Evolutionary conservation across 2,113 vertebrate species (phyloP).

Genomic region (Channa argus): DNA sequence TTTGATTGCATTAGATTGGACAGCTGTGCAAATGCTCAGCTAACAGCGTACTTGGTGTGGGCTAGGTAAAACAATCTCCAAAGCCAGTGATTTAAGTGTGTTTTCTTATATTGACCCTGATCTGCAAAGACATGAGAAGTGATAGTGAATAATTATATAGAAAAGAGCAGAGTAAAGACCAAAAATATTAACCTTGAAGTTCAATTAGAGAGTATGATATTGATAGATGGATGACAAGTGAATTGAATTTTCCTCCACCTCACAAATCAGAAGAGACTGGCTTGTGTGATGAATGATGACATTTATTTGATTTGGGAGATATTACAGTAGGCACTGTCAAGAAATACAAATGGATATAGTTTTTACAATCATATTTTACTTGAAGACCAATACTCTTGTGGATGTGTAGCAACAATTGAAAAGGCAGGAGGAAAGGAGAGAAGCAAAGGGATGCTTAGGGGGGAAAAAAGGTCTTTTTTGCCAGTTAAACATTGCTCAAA

Average conservation of each 20-base stretch:
- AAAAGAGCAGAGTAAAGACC: conserved; percentile 14
- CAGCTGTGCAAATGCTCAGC: too few species aligned
- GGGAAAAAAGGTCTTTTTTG: not conserved
- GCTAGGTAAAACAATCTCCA: not conserved
- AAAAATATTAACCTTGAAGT: conserved; percentile 61
- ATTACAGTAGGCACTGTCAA: conserved; percentile 78
- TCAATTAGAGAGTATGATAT: conserved; percentile 59
- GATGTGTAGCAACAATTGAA: conserved; percentile 46
- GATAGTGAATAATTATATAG: conserved; percentile 12
- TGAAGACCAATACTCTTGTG: conserved; percentile 57
- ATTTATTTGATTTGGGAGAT: conserved; percentile 82
- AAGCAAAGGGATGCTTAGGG: conserved; percentile 1
- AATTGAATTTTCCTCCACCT: conserved; percentile 72
- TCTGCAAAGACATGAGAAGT: conserved; percentile 2
- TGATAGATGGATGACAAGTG: conserved; percentile 75
- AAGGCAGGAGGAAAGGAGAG: conserved; percentile 29
- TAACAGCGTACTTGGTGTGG: too few species aligned
- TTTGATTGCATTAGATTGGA: too few species aligned
- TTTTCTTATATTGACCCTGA: not conserved
- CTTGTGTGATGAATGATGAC: conserved; percentile 75
- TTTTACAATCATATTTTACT: conserved; percentile 74
- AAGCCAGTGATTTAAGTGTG: not conserved
- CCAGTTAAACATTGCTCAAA: conserved; percentile 20
- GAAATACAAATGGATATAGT: conserved; percentile 81
- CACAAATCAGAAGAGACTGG: conserved; percentile 69